These are phyloP conservation scores for Archocentrus centrarchus DNA, from an alignment of 2,113 vertebrate species.

Conservation along the genomic window DNA sequence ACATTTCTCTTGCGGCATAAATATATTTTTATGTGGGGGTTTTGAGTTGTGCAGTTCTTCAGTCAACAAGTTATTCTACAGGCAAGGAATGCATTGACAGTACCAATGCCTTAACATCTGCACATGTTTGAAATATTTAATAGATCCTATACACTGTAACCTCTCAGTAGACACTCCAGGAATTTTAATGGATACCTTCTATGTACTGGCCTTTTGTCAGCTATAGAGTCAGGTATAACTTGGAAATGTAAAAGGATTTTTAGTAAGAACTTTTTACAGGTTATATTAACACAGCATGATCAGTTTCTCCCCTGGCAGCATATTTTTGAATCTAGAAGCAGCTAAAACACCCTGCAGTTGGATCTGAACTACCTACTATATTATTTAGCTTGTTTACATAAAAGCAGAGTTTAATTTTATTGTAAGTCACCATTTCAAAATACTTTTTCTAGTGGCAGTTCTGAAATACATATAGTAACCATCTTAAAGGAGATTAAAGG, in stretches of 20 bases:
- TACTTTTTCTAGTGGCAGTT: neutral
- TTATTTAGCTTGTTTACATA: neutral
- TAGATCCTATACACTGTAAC: neutral
- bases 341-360: neutral
- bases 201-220: neutral
- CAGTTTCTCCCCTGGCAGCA: neutral
- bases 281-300: neutral
- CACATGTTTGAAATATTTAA: slow-evolving; percentile 30
- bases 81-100: neutral
- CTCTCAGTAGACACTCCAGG: neutral
- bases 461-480: neutral
- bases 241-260: neutral
- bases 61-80: slow-evolving; percentile 35
- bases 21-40: slow-evolving; percentile 47
- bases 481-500: slow-evolving; percentile 2
- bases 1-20: slow-evolving; percentile 34
- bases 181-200: slow-evolving; percentile 11
- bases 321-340: neutral
- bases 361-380: neutral
- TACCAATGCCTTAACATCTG: slow-evolving; percentile 3
- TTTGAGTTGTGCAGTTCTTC: slow-evolving; percentile 30
- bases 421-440: neutral
- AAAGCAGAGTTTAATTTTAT: neutral
- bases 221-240: neutral
- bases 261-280: neutral